Evolutionary conservation across 2,113 vertebrate species (phyloP).

Genomic region (Osmerus mordax): DNA sequence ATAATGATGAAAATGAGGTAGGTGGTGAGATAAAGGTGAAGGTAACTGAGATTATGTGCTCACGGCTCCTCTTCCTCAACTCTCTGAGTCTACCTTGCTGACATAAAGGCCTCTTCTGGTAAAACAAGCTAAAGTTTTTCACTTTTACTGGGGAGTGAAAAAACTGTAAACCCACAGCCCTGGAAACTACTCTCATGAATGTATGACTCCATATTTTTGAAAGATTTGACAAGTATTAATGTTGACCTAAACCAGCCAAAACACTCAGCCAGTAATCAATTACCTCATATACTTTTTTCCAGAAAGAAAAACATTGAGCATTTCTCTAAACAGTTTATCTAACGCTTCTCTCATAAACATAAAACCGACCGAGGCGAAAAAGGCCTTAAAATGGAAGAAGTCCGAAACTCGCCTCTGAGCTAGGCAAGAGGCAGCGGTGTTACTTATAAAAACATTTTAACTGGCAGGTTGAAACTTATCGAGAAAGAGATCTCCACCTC

Average conservation of each 20-base stretch:
- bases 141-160: slow-evolving; percentile 22
- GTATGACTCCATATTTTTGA: slow-evolving; percentile 16
- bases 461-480: slow-evolving; percentile 41
- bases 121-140: slow-evolving; percentile 6
- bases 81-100: not conserved
- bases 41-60: not conserved
- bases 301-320: slow-evolving; percentile 24
- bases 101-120: not conserved
- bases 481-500: slow-evolving; percentile 37
- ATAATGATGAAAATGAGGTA: not conserved
- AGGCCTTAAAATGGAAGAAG: slow-evolving; percentile 41
- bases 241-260: slow-evolving; percentile 20
- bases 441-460: slow-evolving; percentile 49
- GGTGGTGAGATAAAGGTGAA: not conserved
- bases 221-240: slow-evolving; percentile 27
- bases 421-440: slow-evolving; percentile 35
- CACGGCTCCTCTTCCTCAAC: no score
- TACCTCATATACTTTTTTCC: slow-evolving; percentile 34
- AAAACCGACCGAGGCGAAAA: slow-evolving; percentile 17
- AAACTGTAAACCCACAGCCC: slow-evolving; percentile 3
- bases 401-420: slow-evolving; percentile 3
- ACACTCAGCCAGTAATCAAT: slow-evolving; percentile 34
- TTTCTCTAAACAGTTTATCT: slow-evolving; percentile 54
- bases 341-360: slow-evolving; percentile 50
- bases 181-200: slow-evolving; percentile 29